These are phyloP conservation scores for Phrynosoma platyrhinos DNA, from an alignment of 2,113 vertebrate genomes.

Conservation along the genomic window DNA sequence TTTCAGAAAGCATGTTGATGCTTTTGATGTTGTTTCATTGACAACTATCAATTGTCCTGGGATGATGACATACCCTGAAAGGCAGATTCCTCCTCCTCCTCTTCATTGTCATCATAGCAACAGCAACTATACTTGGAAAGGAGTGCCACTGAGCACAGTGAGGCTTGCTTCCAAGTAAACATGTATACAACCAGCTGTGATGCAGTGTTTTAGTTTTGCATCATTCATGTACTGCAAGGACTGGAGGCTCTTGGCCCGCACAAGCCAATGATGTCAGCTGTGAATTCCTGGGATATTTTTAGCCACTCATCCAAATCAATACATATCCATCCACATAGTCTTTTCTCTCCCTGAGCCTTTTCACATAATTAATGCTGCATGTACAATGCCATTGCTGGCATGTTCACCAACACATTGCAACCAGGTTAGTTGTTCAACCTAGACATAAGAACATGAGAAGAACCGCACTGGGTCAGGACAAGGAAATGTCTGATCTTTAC, in stretches of 20 bases:
- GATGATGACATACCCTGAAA: not conserved
- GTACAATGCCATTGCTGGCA: not conserved
- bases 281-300: conserved; percentile 74
- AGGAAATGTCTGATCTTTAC: not conserved
- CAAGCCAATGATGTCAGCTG: conserved; percentile 68
- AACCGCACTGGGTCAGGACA: not conserved
- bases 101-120: no score
- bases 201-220: not conserved
- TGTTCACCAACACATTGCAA: not conserved
- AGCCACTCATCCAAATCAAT: conserved; percentile 44
- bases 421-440: not conserved
- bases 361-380: conserved; percentile 15
- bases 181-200: not conserved
- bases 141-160: not conserved
- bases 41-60: not conserved
- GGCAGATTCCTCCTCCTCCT: no score
- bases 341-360: conserved; percentile 34
- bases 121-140: not conserved
- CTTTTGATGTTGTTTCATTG: not conserved
- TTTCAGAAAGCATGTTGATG: not conserved
- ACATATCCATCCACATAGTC: conserved; percentile 50
- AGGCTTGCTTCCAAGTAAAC: not conserved
- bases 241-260: conserved; percentile 29
- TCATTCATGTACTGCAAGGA: not conserved
- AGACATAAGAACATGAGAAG: not conserved